Base-by-base conservation (phyloP, 2,113 vertebrate species). In the Albula glossodonta region DNA sequence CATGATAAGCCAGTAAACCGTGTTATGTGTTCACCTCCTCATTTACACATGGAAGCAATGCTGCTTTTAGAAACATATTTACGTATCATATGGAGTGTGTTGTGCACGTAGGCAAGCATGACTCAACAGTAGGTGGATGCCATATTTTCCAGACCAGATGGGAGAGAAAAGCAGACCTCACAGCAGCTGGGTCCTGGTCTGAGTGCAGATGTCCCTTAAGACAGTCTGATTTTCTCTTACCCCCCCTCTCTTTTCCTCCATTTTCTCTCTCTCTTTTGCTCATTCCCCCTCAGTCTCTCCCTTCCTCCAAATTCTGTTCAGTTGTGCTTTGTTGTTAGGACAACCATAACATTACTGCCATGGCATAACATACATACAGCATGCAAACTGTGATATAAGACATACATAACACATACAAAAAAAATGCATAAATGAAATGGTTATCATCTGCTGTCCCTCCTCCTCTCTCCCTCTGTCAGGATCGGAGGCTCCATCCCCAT, bases 401-500 rank as follows among this genome's bases (percentile, higher is more conserved):
- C n/a, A n/a, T 41, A 41, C 0, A 41, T 41, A 41, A 41, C 31
- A 41, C 31, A 41, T 41, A 41, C 31, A 41, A 41, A 41, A 41
- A 41, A 41, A n/a, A n/a, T n/a, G n/a, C n/a, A n/a, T n/a, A n/a
- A n/a, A 41, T 41, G 31, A 41, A 41, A 41, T 41, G 31, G 31
- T 41, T 41, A 41, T 41, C 31, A 41, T 41, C 31, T 51, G 41
- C 19, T 83, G 83, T 74, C 77, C 87, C 56, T 63, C 78, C 53
- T 25, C 81, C 52, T 12, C 80, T 87, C 81, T 79, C 13, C 88
- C 60, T n/a, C 86, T 48, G 6, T 86, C 87, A 99, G 98, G 66
- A 99, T 99, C 0, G 98, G 98, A 0, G 98, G 98, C 52, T 99
- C 98, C 85, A 99, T 99, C 89, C 98, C 98, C 87, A 99, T 99